phyloP scores from a whole-genome alignment of 2,888 invertebrate genomes.

The Lottia scabra region DNA sequence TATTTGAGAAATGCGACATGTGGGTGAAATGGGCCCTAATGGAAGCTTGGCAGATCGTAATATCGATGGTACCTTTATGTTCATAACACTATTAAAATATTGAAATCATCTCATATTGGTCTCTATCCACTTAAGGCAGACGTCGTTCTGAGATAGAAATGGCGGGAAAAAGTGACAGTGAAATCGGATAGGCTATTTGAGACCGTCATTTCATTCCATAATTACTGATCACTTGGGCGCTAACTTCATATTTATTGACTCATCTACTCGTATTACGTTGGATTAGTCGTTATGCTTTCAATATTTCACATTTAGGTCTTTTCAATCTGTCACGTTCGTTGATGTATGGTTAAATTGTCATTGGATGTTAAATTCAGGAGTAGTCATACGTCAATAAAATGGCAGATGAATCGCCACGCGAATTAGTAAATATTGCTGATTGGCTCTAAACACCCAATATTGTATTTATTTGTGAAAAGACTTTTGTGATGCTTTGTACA shows the following conservation, averaged over 20 bases:
- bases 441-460: slow-evolving; percentile 1
- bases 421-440: not conserved
- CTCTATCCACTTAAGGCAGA: slow-evolving; percentile 3
- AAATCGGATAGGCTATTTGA: not conserved
- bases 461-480: not conserved
- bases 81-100: not conserved
- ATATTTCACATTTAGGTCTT: not conserved
- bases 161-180: not conserved
- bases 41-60: not conserved
- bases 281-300: not conserved
- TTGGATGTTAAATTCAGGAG: not conserved
- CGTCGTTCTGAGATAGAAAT: not conserved
- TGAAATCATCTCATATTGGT: not conserved
- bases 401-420: slow-evolving; percentile 4
- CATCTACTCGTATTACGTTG: not conserved
- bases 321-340: slow-evolving; percentile 2
- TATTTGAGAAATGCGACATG: not conserved
- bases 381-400: not conserved
- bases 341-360: not conserved
- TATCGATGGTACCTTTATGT: not conserved
- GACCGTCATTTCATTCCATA: not conserved
- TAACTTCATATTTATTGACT: slow-evolving; percentile 1
- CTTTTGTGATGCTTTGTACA: not conserved
- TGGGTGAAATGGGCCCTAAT: not conserved
- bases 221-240: slow-evolving; percentile 6